Conservation (phyloP, 2,797 vertebrate species). For the Potorous gilbertii region DNA sequence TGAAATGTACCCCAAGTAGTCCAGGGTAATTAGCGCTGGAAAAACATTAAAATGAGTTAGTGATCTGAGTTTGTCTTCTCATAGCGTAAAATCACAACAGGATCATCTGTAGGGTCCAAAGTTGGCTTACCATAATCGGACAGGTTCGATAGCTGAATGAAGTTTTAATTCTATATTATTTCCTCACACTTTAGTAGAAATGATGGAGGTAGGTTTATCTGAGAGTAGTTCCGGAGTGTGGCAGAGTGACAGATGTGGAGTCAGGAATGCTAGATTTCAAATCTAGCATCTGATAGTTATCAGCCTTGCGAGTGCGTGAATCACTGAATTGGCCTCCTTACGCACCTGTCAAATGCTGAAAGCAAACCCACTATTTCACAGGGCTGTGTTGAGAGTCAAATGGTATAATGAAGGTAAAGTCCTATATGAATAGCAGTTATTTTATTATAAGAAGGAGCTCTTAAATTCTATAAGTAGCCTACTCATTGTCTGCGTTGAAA, state of each 20-base stretch:
- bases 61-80: conserved; percentile 3
- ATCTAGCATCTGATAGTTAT: not conserved
- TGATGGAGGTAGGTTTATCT: not conserved
- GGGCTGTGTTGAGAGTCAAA: not conserved
- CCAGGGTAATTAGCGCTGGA: conserved; percentile 29
- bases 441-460: not conserved
- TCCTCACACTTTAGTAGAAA: not conserved
- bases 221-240: not conserved
- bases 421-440: not conserved
- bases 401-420: not conserved
- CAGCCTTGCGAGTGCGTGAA: not conserved
- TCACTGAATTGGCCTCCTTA: not conserved
- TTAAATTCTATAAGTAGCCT: not conserved
- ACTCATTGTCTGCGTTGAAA: not conserved
- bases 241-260: not conserved
- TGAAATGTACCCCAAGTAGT: conserved; percentile 75
- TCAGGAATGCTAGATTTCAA: not conserved
- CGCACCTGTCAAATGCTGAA: not conserved
- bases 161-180: not conserved
- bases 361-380: not conserved
- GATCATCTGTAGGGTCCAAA: not conserved
- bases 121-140: not conserved
- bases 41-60: conserved; percentile 35
- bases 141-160: not conserved
- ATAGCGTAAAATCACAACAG: not conserved